Base-by-base conservation (phyloP, 2,797 vertebrate genomes). In the Thripadectes ignobilis region DNA sequence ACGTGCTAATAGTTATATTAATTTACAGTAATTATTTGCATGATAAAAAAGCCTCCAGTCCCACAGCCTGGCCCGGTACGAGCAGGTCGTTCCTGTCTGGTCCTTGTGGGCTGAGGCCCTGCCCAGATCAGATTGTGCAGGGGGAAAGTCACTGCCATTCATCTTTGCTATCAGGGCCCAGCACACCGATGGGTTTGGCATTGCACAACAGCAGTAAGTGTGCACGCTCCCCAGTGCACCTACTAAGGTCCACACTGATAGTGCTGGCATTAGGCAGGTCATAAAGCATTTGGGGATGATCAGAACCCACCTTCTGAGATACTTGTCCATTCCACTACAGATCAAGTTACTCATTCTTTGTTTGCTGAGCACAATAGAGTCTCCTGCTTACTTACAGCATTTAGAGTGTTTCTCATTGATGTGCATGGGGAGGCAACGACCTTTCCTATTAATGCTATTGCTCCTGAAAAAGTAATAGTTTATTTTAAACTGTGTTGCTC, bases 41-140 rank as follows among this genome's bases (percentile, higher is more conserved):
- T 36, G 69, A 58, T 43, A 46, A 66, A 78, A 81, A 54, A 62
- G 55, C 59, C 43, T 87, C 57, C 77, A 67, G 71, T 34, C 52
- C 71, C 9, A 0, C 48, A 74, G 54, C 36, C 29, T 27, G 32
- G 65, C 45, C 32, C 1, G 2, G 43, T 21, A 46, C 3, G 26
- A 81, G 73, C 59, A 92, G 88, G 67, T 52, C 5, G 0, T 8
- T 59, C 55, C 54, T 41, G 0, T 1, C 67, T 77, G 81, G 43
- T 78, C 48, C n/a, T 12, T 63, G 49, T 61, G 1, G 4, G 54
- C 72, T 83, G 62, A 80, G 85, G 78, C 51, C 71, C 87, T 77
- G 91, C 81, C 41, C 75, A 54, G 86, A 91, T 95, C 81, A 85
- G 84, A 72, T 67, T 82, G 67, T 74, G 80, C 74, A 59, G 71